Evolutionary conservation across 2,797 vertebrate species (phyloP).

Genomic region (Peromyscus melanophrys): DNA sequence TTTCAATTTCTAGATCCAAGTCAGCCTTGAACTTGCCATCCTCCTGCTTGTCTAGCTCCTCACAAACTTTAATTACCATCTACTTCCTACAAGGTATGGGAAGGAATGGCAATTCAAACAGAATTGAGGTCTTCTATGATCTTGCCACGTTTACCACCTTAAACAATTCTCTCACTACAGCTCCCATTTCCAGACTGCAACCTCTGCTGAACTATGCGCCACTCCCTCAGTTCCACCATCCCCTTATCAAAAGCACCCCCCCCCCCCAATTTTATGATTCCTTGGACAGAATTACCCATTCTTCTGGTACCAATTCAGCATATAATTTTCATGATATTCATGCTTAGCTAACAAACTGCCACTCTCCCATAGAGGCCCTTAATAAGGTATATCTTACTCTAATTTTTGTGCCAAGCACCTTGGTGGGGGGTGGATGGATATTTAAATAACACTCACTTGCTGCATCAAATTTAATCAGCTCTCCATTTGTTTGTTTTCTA

Average conservation of each 20-base stretch:
- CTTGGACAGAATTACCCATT: constrained; percentile 12
- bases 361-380: not conserved
- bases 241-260: not conserved
- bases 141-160: not conserved
- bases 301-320: constrained; percentile 22
- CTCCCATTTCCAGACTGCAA: not conserved
- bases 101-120: not conserved
- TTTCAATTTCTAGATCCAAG: not conserved
- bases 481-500: not conserved
- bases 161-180: not conserved
- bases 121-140: not conserved
- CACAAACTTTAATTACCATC: constrained; percentile 18
- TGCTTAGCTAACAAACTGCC: constrained; percentile 43
- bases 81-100: not conserved
- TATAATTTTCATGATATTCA: not conserved
- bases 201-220: not conserved
- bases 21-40: not conserved
- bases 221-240: not conserved
- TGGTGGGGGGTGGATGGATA: not conserved
- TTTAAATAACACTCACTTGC: not conserved
- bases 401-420: not conserved
- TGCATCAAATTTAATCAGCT: constrained; percentile 20
- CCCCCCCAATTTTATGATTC: not conserved
- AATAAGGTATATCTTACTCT: constrained; percentile 39
- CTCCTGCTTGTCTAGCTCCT: not conserved